Evolutionary conservation across 2,797 vertebrate genomes (phyloP), one percentile per base, ranked within the genome.

Genomic region (Cuculus canorus): DNA sequence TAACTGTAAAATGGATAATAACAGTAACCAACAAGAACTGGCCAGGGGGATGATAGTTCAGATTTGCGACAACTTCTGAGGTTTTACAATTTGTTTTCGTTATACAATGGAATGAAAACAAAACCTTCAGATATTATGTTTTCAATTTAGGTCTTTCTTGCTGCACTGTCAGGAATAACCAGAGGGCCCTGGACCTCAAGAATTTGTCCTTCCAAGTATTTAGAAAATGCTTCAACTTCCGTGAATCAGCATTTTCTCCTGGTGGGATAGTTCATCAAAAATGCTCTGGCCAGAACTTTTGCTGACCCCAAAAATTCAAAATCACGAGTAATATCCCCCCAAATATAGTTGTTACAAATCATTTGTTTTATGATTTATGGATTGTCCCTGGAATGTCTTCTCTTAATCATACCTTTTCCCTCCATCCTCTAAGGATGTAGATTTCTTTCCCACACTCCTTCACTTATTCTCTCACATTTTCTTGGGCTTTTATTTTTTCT

Each of bases 41-140:
- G 92, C 83, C 83, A 82, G 56, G 68, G 78, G 81, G 52, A 72
- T 77, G 93, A 88, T 86, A 96, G 93, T 91, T 96, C 82, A 76
- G 93, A 78, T 94, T 70, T 85, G 92, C 0, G 2, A 94, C 93
- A 94, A 19, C 86, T 96, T 88, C 78, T 96, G 96, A 96, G 96
- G 96, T 96, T 96, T 96, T 94, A 96, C 86, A 92, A 96, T 96
- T 96, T 96, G 86, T 95, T 96, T 96, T 96, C 32, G 17, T 95
- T 96, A 96, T 95, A 85, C 71, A 85, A 39, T 82, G 95, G 96
- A 95, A 96, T 96, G 95, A 95, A 96, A 96, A 96, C 92, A 96
- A 92, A 93, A 90, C 53, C 92, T 96, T 94, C 75, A 92, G 68
- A 93, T 96, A 95, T 84, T 95, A 77, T 96, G 95, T 96, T 96